Evolutionary conservation across 2,888 invertebrate genomes (phyloP), one percentile per base, ranked within the genome.

Genomic region (Lathronympha strigana): DNA sequence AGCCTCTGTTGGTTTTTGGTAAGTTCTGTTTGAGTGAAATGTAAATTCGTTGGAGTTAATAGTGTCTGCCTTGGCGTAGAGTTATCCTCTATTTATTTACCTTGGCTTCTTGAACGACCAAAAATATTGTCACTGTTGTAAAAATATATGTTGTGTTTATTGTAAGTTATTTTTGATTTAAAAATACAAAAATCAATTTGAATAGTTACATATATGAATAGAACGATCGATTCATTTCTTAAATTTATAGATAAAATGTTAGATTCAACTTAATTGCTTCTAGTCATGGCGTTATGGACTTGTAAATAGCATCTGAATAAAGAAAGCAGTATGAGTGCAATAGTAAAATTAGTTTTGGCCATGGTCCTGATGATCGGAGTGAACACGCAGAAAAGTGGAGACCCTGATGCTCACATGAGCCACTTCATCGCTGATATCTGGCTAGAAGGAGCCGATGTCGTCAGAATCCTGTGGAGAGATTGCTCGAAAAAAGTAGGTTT

Each of bases 401-500:
- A 88, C 60, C 74, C 83, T 5, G 87, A 91, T 54, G 76, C 86
- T 11, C 85, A 88, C 72, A 69, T 87, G 66, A 92, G 90, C 69
- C 79, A 80, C 38, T 85, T 92, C 68, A 75, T 89, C 11, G 92
- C 92, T 1, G 92, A 92, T 74, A 75, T 92, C 66, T 93, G 92
- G 93, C 71, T 90, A 1, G 92, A 92, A 71, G 90, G 92, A 2
- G 83, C 87, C 25, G 90, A 92, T 69, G 79, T 92, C 6, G 74
- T 90, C 13, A 82, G 82, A 61, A 87, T 92, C 53, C 83, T 93
- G 69, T 93, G 92, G 93, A 79, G 86, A 60, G 92, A 92, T 71
- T 93, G 93, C 63, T 89, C 92, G 0, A 92, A 88, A 70, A 91
- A 90, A 76, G 93, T 92, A 81, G 69, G 78, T 76, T 38, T n/a